Conservation (phyloP, 2,113 vertebrate species). For the Tyrannus savana region DNA sequence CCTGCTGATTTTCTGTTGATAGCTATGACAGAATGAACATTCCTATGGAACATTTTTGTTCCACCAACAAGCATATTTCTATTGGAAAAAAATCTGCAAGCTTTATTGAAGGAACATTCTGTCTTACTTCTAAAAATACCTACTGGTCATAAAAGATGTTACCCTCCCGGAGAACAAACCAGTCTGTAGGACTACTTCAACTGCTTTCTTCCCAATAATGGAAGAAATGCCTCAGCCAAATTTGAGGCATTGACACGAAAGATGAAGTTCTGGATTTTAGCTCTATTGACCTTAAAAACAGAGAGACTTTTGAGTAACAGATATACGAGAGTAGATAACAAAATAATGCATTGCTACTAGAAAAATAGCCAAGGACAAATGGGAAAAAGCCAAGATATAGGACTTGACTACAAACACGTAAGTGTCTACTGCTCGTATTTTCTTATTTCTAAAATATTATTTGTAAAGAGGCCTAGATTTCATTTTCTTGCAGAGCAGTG, state of each 20-base stretch:
- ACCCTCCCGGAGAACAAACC: neutral
- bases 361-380: neutral
- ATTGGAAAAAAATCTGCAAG: slow-evolving; percentile 24
- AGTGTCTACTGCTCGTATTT: neutral
- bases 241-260: neutral
- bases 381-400: neutral
- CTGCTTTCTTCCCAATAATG: slow-evolving; percentile 14
- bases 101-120: slow-evolving; percentile 43
- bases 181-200: neutral
- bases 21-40: slow-evolving; percentile 24
- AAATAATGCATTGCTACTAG: neutral
- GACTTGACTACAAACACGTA: neutral
- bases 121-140: slow-evolving; percentile 58
- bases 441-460: neutral
- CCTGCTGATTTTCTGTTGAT: neutral
- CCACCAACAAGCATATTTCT: neutral
- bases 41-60: slow-evolving; percentile 44
- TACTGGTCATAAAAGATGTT: slow-evolving; percentile 2
- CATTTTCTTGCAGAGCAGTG: neutral
- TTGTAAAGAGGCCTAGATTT: neutral
- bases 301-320: neutral
- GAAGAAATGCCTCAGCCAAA: neutral
- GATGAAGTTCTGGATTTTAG: neutral
- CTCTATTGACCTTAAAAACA: neutral
- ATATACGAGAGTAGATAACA: neutral